Evolutionary conservation across 2,113 vertebrate genomes (phyloP).

Genomic region (Hyaena hyaena): DNA sequence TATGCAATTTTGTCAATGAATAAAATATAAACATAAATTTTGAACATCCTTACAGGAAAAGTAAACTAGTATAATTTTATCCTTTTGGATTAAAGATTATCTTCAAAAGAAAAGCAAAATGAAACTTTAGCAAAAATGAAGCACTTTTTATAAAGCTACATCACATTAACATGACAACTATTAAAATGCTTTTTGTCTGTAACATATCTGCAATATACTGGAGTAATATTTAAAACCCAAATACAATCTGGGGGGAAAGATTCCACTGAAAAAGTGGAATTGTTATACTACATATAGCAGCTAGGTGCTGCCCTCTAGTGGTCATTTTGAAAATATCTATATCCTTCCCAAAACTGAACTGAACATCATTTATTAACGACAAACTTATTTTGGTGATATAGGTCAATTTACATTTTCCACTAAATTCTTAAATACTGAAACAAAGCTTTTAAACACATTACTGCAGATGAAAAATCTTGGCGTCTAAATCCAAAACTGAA

Average conservation of each 20-base stretch:
- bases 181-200: background rate
- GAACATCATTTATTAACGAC: background rate
- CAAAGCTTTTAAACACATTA: background rate
- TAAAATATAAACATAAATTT: background rate
- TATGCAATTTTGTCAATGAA: background rate
- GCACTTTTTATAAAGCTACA: background rate
- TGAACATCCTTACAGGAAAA: background rate
- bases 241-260: background rate
- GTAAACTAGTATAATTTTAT: background rate
- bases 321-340: background rate
- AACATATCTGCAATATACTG: background rate
- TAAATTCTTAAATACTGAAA: conserved; percentile 47
- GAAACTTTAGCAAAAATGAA: background rate
- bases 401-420: background rate
- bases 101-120: conserved; percentile 30
- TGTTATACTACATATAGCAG: conserved; percentile 25
- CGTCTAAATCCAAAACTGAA: background rate
- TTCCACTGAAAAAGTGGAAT: background rate
- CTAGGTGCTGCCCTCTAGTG: conserved; percentile 73
- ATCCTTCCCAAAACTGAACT: background rate
- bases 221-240: conserved; percentile 33
- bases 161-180: conserved; percentile 1
- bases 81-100: conserved; percentile 7
- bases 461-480: background rate
- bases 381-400: background rate